Base-by-base conservation (phyloP, 2,888 invertebrate species). In the Dryococelus australis region DNA sequence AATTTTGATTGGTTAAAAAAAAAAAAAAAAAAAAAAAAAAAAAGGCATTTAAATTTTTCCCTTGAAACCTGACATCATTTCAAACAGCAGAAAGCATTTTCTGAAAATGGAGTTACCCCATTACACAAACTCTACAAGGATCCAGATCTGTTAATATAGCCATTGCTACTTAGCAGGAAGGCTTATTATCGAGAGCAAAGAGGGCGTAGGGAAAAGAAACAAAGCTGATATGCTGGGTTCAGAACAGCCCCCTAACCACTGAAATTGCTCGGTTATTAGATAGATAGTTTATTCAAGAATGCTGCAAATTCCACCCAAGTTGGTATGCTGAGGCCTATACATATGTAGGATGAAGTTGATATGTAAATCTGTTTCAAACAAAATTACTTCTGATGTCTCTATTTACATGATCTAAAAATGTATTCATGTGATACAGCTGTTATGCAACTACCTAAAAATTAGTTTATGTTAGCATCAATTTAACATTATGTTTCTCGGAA, bases 151-250 rank as follows among this genome's bases (percentile, higher is more conserved):
- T 65, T 65, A 65, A 65, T 65, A 65, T 65, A 3, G 65, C 65
- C 65, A 65, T 65, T 8, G 65, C 65, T 65, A 65, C 65, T 65
- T 65, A 65, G 65, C 65, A 65, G 65, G 65, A 65, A 65, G 65
- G 65, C 65, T n/a, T 65, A 65, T 65, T 65, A 65, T 65, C 65
- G n/a, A 65, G 65, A 65, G 65, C 65, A n/a, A 65, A 65, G n/a
- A 65, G 65, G 65, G 65, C 65, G 16, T 65, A n/a, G n/a, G 8
- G 65, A 65, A n/a, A 65, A 65, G n/a, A 47, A 47, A 5, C 47
- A 65, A 65, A 65, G 65, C 65, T 65, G 65, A 65, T n/a, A 65
- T 24, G n/a, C 65, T 65, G 65, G n/a, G 10, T 65, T 65, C 65
- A 65, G n/a, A 24, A 65, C 65, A 3, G 6, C 65, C 47, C 65